phyloP scores from a whole-genome alignment of 2,113 vertebrate genomes.

The Cettia cetti region DNA sequence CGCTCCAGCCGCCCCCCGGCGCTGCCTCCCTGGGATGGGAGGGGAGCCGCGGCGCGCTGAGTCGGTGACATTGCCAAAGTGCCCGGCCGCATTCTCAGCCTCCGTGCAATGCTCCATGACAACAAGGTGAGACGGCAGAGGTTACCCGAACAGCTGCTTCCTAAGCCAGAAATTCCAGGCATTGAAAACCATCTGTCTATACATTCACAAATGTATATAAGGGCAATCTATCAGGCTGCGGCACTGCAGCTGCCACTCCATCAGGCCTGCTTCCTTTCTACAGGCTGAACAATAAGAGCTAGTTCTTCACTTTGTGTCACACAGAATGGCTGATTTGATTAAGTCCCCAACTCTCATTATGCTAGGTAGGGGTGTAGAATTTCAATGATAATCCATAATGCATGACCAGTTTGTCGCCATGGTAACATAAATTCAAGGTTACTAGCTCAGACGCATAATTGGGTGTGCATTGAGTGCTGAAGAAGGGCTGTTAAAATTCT shows the following conservation, averaged over 20 bases:
- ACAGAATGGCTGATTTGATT: slow-evolving; percentile 99
- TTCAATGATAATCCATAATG: slow-evolving; percentile 99
- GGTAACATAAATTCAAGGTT: slow-evolving; percentile 99
- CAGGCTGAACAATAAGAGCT: slow-evolving; percentile 87
- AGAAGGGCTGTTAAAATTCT: slow-evolving; percentile 99
- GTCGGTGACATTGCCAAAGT: slow-evolving; percentile 54
- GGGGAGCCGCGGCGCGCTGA: slow-evolving; percentile 56
- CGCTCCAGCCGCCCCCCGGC: background rate
- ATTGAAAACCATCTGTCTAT: slow-evolving; percentile 98
- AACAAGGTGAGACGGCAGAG: slow-evolving; percentile 97
- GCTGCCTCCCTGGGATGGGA: background rate
- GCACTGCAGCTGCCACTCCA: slow-evolving; percentile 89
- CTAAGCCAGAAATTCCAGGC: slow-evolving; percentile 91
- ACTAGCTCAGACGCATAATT: slow-evolving; percentile 99
- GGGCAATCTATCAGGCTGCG: slow-evolving; percentile 94
- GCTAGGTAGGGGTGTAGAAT: slow-evolving; percentile 99
- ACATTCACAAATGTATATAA: slow-evolving; percentile 91
- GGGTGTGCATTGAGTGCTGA: slow-evolving; percentile 95
- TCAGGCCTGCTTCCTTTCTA: slow-evolving; percentile 84
- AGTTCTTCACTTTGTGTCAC: slow-evolving; percentile 97
- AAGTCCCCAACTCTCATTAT: slow-evolving; percentile 99
- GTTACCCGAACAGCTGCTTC: slow-evolving; percentile 97
- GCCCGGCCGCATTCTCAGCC: slow-evolving; percentile 85
- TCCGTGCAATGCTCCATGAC: slow-evolving; percentile 90
- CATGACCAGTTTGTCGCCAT: slow-evolving; percentile 99